A percentile compares a stretch with the other conserved stretches of the same genome.
Evolutionary conservation across 1,140 invertebrate genomes (phyloP).

Genomic region (Aphelenchoides besseyi): DNA sequence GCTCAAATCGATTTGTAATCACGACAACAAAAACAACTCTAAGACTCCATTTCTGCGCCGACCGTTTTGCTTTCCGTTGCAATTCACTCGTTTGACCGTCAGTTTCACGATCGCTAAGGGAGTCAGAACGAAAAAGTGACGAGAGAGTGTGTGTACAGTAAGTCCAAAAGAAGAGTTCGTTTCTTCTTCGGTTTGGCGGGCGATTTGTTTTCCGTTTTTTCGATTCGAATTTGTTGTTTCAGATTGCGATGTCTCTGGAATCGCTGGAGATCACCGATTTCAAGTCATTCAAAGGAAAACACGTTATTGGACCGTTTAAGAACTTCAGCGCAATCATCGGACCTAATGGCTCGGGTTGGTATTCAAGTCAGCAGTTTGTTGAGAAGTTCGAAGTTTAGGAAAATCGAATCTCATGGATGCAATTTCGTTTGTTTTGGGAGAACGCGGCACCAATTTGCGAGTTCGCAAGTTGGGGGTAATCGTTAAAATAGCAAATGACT

Average conservation of each 20-base stretch:
- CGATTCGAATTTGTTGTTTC: background rate
- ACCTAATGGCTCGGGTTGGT: slow-evolving; percentile 92
- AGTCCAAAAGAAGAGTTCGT: background rate
- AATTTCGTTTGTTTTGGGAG: slow-evolving; percentile 98
- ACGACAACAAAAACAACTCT: no score
- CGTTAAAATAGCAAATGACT: slow-evolving; percentile 50
- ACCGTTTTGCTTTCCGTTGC: background rate
- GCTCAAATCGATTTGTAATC: no score
- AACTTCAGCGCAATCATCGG: slow-evolving; percentile 97
- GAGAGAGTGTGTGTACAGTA: no score
- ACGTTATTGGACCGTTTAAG: slow-evolving; percentile 88
- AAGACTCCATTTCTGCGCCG: no score
- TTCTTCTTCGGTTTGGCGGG: background rate
- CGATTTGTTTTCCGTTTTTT: background rate
- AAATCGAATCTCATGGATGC: slow-evolving; percentile 99
- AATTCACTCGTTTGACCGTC: background rate
- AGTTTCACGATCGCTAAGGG: no score
- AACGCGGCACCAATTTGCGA: slow-evolving; percentile 87
- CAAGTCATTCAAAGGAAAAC: slow-evolving; percentile 92
- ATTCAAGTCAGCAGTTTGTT: slow-evolving; percentile 5
- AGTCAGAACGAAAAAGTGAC: no score
- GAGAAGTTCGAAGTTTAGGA: slow-evolving; percentile 70
- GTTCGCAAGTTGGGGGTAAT: slow-evolving; percentile 86
- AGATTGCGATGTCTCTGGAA: slow-evolving; percentile 12
- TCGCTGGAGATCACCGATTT: slow-evolving; percentile 93